phyloP scores from a whole-genome alignment of 2,797 vertebrate genomes.

The Hybognathus amarus region DNA sequence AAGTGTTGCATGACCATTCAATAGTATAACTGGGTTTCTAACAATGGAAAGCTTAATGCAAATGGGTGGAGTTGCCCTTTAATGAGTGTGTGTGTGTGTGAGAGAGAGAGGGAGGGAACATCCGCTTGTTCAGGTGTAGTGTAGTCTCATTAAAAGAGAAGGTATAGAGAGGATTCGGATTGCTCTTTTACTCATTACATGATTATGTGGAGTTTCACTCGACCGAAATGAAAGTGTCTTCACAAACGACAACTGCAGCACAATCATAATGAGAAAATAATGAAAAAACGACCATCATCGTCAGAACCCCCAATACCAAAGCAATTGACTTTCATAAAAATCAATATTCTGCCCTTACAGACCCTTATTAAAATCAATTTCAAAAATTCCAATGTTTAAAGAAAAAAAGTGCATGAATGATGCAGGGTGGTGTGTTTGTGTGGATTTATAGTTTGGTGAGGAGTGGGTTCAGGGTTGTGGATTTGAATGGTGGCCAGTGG shows the following conservation, averaged over 20 bases:
- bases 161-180: not conserved
- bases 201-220: conserved; percentile 18
- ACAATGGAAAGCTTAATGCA: too few species aligned
- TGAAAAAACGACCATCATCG: conserved; percentile 36
- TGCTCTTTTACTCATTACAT: conserved; percentile 28
- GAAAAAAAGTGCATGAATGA: not conserved
- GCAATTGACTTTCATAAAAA: conserved; percentile 36
- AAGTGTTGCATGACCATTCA: too few species aligned
- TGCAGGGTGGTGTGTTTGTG: not conserved
- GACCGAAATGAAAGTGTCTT: conserved; percentile 39
- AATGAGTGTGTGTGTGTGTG: too few species aligned
- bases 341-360: conserved; percentile 35
- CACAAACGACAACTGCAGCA: conserved; percentile 32
- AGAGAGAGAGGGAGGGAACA: not conserved
- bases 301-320: conserved; percentile 24
- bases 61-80: too few species aligned
- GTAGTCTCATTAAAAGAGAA: conserved; percentile 2
- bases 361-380: conserved; percentile 32
- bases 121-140: conserved; percentile 16
- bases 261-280: conserved; percentile 48
- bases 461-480: conserved; percentile 43
- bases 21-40: too few species aligned
- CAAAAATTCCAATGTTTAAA: not conserved
- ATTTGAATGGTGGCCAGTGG: conserved; percentile 60
- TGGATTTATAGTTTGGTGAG: conserved; percentile 52